Percentiles rank a stretch among this genome's conserved stretches.
phyloP scores from a whole-genome alignment of 2,888 invertebrate species.

The Papilio elwesi region DNA sequence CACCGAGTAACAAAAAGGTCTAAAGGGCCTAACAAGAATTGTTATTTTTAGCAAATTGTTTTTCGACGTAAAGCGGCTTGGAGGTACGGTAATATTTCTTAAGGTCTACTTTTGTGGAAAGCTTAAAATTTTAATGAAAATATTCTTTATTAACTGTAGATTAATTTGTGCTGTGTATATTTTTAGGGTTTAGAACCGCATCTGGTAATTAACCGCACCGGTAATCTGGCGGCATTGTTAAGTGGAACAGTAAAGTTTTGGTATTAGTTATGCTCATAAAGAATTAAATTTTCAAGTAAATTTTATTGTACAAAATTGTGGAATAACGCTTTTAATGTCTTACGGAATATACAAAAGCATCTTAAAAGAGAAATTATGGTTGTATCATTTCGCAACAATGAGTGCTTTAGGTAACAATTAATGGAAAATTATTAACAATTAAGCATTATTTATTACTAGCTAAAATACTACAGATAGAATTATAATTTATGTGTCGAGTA shows the following conservation, averaged over 20 bases:
- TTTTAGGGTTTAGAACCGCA: no score
- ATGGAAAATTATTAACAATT: constrained; percentile 29
- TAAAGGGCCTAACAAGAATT: not conserved
- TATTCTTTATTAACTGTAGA: not conserved
- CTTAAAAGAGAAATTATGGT: not conserved
- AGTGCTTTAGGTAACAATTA: constrained; percentile 17
- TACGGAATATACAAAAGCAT: constrained; percentile 1
- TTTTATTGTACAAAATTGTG: not conserved
- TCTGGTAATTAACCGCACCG: no score
- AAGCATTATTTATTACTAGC: constrained; percentile 23
- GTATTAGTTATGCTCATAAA: no score
- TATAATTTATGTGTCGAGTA: constrained; percentile 10
- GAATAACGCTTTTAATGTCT: constrained; percentile 4
- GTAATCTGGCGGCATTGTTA: no score
- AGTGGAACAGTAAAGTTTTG: no score
- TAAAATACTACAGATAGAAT: not conserved
- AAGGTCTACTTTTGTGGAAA: constrained; percentile 15
- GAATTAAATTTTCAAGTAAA: not conserved
- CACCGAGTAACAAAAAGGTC: not conserved
- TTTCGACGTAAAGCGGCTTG: constrained; percentile 25
- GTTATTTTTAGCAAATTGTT: constrained; percentile 27
- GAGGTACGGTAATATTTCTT: constrained; percentile 1
- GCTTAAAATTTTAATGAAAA: not conserved
- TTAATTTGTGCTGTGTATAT: not conserved
- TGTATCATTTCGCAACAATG: not conserved